These are phyloP conservation scores for Drosophila lacteicornis DNA, from an alignment of 1,140 invertebrate species.

Conservation along the genomic window DNA sequence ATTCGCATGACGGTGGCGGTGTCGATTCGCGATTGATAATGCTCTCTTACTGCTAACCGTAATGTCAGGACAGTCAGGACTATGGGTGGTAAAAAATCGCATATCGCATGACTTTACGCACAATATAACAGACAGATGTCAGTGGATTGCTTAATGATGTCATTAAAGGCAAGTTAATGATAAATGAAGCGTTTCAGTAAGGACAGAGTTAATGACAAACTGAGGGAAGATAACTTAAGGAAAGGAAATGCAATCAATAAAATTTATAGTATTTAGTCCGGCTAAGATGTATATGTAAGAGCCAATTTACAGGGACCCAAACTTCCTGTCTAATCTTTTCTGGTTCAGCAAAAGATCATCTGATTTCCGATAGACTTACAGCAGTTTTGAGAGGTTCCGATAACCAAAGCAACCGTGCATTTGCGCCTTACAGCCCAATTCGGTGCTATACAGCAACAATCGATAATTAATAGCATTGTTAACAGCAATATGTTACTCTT, in stretches of 20 bases:
- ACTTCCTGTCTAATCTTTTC: too few relatives aligned
- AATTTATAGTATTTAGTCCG: too few relatives aligned
- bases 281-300: too few relatives aligned
- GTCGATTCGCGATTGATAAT: conserved; percentile 73
- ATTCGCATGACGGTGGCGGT: conserved; percentile 43
- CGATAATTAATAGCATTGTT: too few relatives aligned
- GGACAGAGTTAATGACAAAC: neutral
- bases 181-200: conserved; percentile 10
- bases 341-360: too few relatives aligned
- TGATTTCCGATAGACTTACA: too few relatives aligned
- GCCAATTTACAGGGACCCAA: too few relatives aligned
- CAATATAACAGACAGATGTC: conserved; percentile 66
- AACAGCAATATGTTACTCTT: too few relatives aligned
- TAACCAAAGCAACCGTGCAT: too few relatives aligned
- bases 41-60: conserved; percentile 56
- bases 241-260: neutral
- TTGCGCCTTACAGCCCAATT: too few relatives aligned
- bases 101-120: conserved; percentile 71
- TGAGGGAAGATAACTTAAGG: neutral
- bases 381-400: too few relatives aligned
- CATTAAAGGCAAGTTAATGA: conserved; percentile 24
- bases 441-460: too few relatives aligned
- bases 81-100: conserved; percentile 34
- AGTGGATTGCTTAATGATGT: conserved; percentile 51
- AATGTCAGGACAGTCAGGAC: conserved; percentile 50